Evolutionary conservation across 2,797 vertebrate species (phyloP), one percentile per base, ranked within the genome.

Genomic region (Gouania willdenowi): DNA sequence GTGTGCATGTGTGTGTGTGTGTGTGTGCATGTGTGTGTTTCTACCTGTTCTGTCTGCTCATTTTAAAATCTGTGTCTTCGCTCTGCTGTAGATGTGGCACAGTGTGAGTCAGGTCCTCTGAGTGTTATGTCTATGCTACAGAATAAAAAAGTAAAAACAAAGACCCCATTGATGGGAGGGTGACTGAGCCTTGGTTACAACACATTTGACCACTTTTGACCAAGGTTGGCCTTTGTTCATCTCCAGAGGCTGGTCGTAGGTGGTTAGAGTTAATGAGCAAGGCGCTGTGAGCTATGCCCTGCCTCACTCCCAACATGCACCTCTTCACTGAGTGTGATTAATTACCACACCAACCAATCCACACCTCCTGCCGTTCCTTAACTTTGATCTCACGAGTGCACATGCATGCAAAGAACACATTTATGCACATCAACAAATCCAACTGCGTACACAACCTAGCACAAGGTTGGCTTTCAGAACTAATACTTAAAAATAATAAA

Each of bases 271-370:
- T 77, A 84, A 82, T 71, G 55, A 84, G 69, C 61, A 40, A 64
- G 69, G 72, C 53, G 75, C 52, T 28, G 40, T 26, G 71, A 75
- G 76, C 74, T 66, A 41, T 66, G 75, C 58, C 70, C 79, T 56
- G 76, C 73, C 68, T 65, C 56, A 25, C 62, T 81, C 82, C 78
- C 75, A 84, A 75, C 71, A 74, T 70, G 82, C 76, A 74, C 67
- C 54, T 65, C 67, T 57, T 75, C 68, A 67, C 73, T 77, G 77
- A 80, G 74, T 77, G 75, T 82, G 83, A 86, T 87, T 84, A 85
- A 88, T 88, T 83, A 82, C 71, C 20, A 2, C 45, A 8, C 4
- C 11, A 73, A 59, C 62, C 55, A 66, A 51, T 66, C 57, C 27
- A 5, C 47, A 8, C 31, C 31, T 43, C 29, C 49, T 9, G 25